These are phyloP conservation scores for Xanthia icteritia DNA, from an alignment of 2,888 invertebrate species.

Conservation along the genomic window DNA sequence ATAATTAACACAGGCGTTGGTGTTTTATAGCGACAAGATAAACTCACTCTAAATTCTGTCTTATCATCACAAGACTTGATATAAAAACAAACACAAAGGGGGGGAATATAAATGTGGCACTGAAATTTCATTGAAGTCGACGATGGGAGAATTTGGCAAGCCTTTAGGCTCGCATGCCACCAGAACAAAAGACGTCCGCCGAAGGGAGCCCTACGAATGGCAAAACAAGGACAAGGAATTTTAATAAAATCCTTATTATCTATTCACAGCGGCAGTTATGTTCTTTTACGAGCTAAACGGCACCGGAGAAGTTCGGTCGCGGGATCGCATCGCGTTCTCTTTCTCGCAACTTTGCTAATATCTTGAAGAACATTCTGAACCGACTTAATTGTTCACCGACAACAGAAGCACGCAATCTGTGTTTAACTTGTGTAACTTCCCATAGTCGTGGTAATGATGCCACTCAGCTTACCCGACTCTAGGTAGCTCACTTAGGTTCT, in stretches of 20 bases:
- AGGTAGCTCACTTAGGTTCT: slow-evolving; percentile 43
- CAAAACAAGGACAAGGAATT: slow-evolving; percentile 88
- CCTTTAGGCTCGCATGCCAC: slow-evolving; percentile 80
- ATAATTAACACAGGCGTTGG: slow-evolving; percentile 48
- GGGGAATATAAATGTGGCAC: slow-evolving; percentile 74
- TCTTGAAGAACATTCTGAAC: slow-evolving; percentile 77
- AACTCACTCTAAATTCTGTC: slow-evolving; percentile 66
- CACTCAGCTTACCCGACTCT: slow-evolving; percentile 43
- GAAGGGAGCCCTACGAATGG: slow-evolving; percentile 78
- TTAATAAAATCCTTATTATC: slow-evolving; percentile 90
- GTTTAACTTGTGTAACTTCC: slow-evolving; percentile 64
- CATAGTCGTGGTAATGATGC: slow-evolving; percentile 55
- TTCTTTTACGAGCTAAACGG: slow-evolving; percentile 86
- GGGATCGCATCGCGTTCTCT: slow-evolving; percentile 75
- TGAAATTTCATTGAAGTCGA: slow-evolving; percentile 81
- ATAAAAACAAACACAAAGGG: slow-evolving; percentile 76
- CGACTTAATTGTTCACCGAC: slow-evolving; percentile 77
- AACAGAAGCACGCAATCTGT: slow-evolving; percentile 69
- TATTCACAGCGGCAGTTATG: slow-evolving; percentile 87
- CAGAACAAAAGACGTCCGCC: slow-evolving; percentile 82
- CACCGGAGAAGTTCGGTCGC: slow-evolving; percentile 79
- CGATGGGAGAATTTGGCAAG: slow-evolving; percentile 76
- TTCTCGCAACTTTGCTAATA: slow-evolving; percentile 83
- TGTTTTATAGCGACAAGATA: slow-evolving; percentile 63
- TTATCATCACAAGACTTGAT: slow-evolving; percentile 71